Conservation (phyloP, 1,140 invertebrate species). For the Atta cephalotes region DNA sequence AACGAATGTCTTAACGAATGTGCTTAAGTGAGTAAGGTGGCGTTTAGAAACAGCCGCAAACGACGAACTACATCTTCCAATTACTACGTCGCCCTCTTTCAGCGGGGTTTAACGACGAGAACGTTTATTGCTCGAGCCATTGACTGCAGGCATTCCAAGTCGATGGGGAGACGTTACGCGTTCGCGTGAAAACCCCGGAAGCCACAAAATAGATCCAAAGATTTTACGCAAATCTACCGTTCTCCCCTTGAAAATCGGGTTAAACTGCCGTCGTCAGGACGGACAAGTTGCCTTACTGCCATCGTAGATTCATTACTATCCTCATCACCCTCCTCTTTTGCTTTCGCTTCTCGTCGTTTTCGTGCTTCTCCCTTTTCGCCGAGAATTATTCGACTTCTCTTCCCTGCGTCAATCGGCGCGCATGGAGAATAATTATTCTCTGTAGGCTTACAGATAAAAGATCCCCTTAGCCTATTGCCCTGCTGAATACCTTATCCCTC, state of each 20-base stretch:
- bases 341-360: conserved; percentile 66
- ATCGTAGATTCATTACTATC: conserved; percentile 81
- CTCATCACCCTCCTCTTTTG: conserved; percentile 30
- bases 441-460: conserved; percentile 82
- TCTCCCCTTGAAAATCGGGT: conserved; percentile 72
- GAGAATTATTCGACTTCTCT: conserved; percentile 77
- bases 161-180: conserved; percentile 63
- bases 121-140: conserved; percentile 66
- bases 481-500: conserved; percentile 76
- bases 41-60: conserved; percentile 50
- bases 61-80: conserved; percentile 47
- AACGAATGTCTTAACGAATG: background rate
- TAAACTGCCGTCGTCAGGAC: conserved; percentile 69
- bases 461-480: conserved; percentile 65
- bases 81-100: conserved; percentile 63
- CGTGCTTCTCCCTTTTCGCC: conserved; percentile 59
- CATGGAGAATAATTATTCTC: conserved; percentile 83
- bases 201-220: conserved; percentile 74
- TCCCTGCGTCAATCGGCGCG: conserved; percentile 71
- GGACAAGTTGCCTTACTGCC: conserved; percentile 68
- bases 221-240: conserved; percentile 77
- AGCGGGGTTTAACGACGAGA: conserved; percentile 62
- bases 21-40: conserved; percentile 37
- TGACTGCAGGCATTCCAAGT: conserved; percentile 64
- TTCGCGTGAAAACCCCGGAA: conserved; percentile 72